Base-by-base conservation (phyloP, 2,888 invertebrate species). In the Andrena flavipes region DNA sequence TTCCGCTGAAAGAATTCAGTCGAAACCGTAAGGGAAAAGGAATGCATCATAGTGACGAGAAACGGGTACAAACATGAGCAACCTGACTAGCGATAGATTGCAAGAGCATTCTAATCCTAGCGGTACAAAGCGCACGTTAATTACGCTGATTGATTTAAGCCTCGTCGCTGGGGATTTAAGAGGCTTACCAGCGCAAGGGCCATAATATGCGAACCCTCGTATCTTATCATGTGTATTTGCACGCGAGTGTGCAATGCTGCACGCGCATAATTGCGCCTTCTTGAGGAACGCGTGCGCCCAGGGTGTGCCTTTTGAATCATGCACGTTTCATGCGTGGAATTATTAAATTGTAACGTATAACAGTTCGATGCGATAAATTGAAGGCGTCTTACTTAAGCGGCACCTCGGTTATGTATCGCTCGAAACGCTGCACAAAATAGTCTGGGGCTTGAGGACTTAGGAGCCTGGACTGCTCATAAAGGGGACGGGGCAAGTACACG, bases 131-230 rank as follows among this genome's bases (percentile, higher is more conserved):
- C 88, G 83, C 87, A 90, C 88, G 91, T 92, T 93, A 93, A 93
- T 93, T 92, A 92, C 91, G 82, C 82, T 90, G 92, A 92, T 92
- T 92, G 92, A 92, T 92, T 92, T 91, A 92, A 91, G 88, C 76
- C 83, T 90, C 82, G 84, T 88, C 84, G 87, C 71, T 71, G 83
- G 70, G 85, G 88, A 92, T 91, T 91, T 92, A 91, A 92, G 88
- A 90, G 89, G 86, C 88, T 89, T 91, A 86, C 89, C 85, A 5
- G 86, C 76, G 80, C 59, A 56, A 56, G 68, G 67, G 65, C 54
- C 71, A 69, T 73, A 84, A 86, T 82, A 77, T 72, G 49, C 70
- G 69, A 54, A 62, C 48, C 29, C 51, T 56, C 75, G 71, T 74
- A 68, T 76, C 79, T 70, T 68, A 26, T 71, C n/a, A 35, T 56